Conservation (phyloP, 2,113 vertebrate genomes). For the Apteryx mantelli region DNA sequence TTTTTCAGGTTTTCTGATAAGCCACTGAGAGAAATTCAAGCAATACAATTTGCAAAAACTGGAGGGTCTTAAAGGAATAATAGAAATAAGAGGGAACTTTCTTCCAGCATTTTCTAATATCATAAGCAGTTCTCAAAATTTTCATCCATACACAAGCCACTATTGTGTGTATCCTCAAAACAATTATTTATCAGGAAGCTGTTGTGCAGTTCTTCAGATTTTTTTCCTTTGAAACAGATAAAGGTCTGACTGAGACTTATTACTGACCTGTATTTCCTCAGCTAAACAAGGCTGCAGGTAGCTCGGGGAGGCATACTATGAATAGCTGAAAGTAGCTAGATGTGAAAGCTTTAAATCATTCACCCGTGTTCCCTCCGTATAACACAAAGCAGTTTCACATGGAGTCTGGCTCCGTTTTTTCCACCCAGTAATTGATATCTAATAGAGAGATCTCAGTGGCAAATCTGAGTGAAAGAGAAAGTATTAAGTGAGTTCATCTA, state of each 20-base stretch:
- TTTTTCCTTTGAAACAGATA: not conserved
- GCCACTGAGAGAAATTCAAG: not conserved
- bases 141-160: not conserved
- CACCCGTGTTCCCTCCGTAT: not conserved
- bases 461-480: not conserved
- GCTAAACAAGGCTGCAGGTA: not conserved
- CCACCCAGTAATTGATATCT: not conserved
- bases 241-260: not conserved
- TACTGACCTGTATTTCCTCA: not conserved
- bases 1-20: not conserved
- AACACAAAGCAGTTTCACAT: not conserved
- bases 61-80: not conserved
- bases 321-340: not conserved
- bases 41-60: not conserved
- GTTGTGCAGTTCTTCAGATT: not conserved
- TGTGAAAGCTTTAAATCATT: not conserved
- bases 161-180: not conserved
- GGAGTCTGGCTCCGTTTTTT: not conserved
- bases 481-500: not conserved
- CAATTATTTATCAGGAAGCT: not conserved
- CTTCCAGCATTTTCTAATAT: not conserved
- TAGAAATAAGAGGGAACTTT: not conserved
- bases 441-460: not conserved
- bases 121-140: not conserved
- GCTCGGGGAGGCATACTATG: fast-evolving